Evolutionary conservation across 2,888 invertebrate genomes (phyloP), one percentile per base, ranked within the genome.

Genomic region (Melanchra persicariae): DNA sequence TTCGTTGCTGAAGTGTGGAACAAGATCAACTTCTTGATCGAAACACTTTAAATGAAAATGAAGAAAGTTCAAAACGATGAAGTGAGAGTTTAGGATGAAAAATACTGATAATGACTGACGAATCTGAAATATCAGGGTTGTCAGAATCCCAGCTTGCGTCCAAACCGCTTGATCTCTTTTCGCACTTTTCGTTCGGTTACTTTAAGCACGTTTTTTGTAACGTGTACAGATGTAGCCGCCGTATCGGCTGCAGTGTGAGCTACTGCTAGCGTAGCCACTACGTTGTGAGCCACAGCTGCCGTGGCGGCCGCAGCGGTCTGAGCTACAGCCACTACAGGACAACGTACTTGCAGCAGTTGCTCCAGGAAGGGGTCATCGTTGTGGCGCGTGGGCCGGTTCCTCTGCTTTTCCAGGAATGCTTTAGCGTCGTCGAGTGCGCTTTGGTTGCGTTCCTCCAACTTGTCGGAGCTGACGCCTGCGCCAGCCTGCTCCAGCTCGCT

Each of bases 391-490:
- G 61, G 24, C 7, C 72, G 43, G 45, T 58, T 80, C 37, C 84
- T 77, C 19, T 54, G 76, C 10, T 49, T 54, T 24, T 67, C 68
- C 55, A 87, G 83, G 19, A 43, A 22, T 1, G 49, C 61, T 6
- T 62, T 22, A 0, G 87, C 86, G 0, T 43, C 62, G 2, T 59
- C 30, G 4, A 68, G 30, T 15, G 86, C 83, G 2, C 34, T 60
- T 17, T 49, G 9, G 57, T 89, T 86, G 26, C 77, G 69, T 1
- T 63, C 57, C 37, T 74, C 81, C 57, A 87, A 80, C 9, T 66
- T 63, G 0, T 77, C 74, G 17, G 40, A 51, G 55, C 67, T 57
- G 34, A 77, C 54, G 34, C 59, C 69, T 0, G 54, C 30, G 45
- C 65, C 77, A 0, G 61, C 47, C 15, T 34, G 40, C 7, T 61